Evolutionary conservation across 2,113 vertebrate genomes (phyloP), one percentile per base, ranked within the genome.

Genomic region (Macaca fascicularis): DNA sequence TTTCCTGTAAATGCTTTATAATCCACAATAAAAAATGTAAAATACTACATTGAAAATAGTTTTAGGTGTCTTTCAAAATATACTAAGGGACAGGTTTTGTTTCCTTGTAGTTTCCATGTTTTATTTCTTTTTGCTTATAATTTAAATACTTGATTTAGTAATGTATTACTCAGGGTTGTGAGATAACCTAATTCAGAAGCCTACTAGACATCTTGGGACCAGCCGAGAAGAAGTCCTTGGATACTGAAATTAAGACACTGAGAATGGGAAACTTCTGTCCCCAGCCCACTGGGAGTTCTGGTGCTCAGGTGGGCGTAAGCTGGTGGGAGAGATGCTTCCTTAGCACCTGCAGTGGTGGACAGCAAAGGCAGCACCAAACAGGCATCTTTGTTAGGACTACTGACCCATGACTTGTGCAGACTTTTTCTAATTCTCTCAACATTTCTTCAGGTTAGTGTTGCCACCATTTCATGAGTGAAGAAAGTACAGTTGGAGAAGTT

Each of bases 91-190:
- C 5, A 32, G 17, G 82, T 84, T 84, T 95, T 76, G 25, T 67
- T 88, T 85, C 25, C 25, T 80, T 92, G 11, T 30, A 27, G n/a
- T 75, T 89, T 90, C 23, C 67, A 52, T 57, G 11, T 69, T 81
- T 96, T 76, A 50, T 70, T 78, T n/a, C 30, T 48, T 79, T 89
- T 93, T 87, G 35, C 48, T 95, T 78, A 0, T 88, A 87, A 79
- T 92, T 92, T 48, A 79, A 79, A 82, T 35, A 25, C 20, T 48
- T 78, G 19, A 35, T 78, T 69, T 64, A 64, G 55, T 19, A n/a
- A 78, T 8, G 9, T 35, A 25, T 20, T 61, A 69, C 40, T 9
- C 48, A 25, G 30, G 4, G 32, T 25, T 48, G 40, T 90, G 8
- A 32, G 22, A 59, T n/a, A 90, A 35, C 40, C 86, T 43, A 35